These are phyloP conservation scores for Drosophila phalerata DNA, from an alignment of 2,888 invertebrate genomes.

Conservation along the genomic window DNA sequence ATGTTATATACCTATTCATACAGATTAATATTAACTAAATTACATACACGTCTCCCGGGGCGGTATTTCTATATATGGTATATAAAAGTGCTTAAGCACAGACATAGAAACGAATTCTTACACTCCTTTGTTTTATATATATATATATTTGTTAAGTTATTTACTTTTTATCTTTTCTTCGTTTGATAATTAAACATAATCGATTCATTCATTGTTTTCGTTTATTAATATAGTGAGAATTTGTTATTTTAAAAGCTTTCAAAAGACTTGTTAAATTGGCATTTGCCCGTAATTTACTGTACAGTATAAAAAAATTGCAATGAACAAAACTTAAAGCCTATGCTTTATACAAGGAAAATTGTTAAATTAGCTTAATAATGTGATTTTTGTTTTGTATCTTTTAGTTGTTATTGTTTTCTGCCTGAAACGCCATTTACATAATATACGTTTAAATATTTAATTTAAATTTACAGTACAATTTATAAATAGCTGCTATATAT, in stretches of 20 bases:
- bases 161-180: slow-evolving; percentile 9
- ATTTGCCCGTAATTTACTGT: slow-evolving; percentile 48
- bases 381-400: slow-evolving; percentile 20
- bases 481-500: slow-evolving; percentile 71
- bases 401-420: slow-evolving; percentile 11
- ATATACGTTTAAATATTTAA: slow-evolving; percentile 35
- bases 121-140: slow-evolving; percentile 8
- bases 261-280: slow-evolving; percentile 55
- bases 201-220: slow-evolving; percentile 41
- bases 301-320: slow-evolving; percentile 49
- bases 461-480: slow-evolving; percentile 53
- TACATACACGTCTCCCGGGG: slow-evolving; percentile 47
- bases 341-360: slow-evolving; percentile 66
- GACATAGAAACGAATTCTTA: slow-evolving; percentile 48
- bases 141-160: not conserved
- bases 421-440: slow-evolving; percentile 41
- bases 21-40: slow-evolving; percentile 59
- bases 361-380: slow-evolving; percentile 47
- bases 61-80: slow-evolving; percentile 41
- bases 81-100: slow-evolving; percentile 54
- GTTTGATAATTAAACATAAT: slow-evolving; percentile 18
- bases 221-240: slow-evolving; percentile 73
- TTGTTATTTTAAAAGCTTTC: slow-evolving; percentile 76
- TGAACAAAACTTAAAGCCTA: slow-evolving; percentile 59
- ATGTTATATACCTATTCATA: slow-evolving; percentile 44